Conservation (phyloP, 2,113 vertebrate species). For the Guaruba guarouba region DNA sequence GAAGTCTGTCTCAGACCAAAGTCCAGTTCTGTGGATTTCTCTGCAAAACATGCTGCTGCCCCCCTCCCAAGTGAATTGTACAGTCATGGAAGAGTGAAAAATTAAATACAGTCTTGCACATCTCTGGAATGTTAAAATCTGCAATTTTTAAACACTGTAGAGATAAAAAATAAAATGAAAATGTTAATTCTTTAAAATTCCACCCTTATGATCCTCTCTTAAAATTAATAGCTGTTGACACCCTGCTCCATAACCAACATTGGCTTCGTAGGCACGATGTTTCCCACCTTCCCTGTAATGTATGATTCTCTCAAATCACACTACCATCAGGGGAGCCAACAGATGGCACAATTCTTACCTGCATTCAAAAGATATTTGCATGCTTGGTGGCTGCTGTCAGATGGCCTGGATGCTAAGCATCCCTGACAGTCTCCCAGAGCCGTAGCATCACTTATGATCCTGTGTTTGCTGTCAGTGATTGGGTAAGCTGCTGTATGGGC, state of each 20-base stretch:
- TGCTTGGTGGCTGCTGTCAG: background rate
- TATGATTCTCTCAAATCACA: background rate
- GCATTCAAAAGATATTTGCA: background rate
- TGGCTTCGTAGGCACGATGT: background rate
- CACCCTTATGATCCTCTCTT: background rate
- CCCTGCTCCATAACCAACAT: background rate
- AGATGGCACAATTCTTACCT: background rate
- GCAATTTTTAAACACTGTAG: background rate
- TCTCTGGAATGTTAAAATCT: background rate
- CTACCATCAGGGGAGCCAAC: accelerated
- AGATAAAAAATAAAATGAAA: background rate
- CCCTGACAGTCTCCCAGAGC: background rate
- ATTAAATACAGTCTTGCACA: background rate
- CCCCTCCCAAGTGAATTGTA: background rate
- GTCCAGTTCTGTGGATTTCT: background rate
- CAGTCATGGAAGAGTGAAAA: background rate
- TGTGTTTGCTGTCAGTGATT: accelerated
- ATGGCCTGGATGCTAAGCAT: background rate
- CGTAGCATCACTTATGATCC: background rate
- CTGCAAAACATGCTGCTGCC: background rate
- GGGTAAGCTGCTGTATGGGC: too few species aligned
- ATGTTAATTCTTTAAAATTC: background rate
- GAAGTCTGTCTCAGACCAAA: background rate
- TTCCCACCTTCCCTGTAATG: background rate
- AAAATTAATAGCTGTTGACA: background rate